Conservation (phyloP, 2,888 invertebrate genomes). For the Dascillus cervinus region DNA sequence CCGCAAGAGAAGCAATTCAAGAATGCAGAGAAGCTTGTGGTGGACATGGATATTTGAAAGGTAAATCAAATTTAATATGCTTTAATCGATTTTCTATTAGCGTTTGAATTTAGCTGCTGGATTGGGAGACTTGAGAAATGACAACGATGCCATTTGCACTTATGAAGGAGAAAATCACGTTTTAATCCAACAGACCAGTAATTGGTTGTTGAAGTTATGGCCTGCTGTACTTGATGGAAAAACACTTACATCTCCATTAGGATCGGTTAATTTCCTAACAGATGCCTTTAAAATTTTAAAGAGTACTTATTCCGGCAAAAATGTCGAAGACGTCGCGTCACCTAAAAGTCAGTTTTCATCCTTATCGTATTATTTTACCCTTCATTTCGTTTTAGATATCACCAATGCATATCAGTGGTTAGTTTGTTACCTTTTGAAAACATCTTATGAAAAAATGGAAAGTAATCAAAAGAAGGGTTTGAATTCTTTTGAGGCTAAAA, state of each 20-base stretch:
- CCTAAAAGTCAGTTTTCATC: conserved; percentile 45
- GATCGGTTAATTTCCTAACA: too few relatives aligned
- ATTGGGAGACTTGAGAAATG: conserved; percentile 66
- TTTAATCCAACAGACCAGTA: conserved; percentile 65
- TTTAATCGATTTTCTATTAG: conserved; percentile 43
- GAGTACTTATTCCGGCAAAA: conserved; percentile 48
- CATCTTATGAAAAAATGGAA: conserved; percentile 56
- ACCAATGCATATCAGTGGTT: conserved; percentile 73
- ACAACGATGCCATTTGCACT: conserved; percentile 80
- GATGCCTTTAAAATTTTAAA: too few relatives aligned
- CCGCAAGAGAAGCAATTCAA: too few relatives aligned
- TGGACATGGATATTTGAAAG: conserved; percentile 71
- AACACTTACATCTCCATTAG: too few relatives aligned
- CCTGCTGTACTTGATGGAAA: too few relatives aligned
- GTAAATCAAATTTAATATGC: conserved; percentile 47
- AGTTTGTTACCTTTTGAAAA: conserved; percentile 64
- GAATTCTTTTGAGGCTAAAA: conserved; percentile 67
- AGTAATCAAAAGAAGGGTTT: conserved; percentile 45
- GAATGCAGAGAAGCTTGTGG: too few relatives aligned
- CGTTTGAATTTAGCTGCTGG: conserved; percentile 52
- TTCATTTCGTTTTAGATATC: conserved; percentile 47
- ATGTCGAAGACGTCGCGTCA: conserved; percentile 44
- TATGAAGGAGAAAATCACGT: conserved; percentile 92
- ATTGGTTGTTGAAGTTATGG: too few relatives aligned
- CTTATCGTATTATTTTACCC: conserved; percentile 7